Conservation (phyloP, 2,113 vertebrate genomes). For the Dipodomys spectabilis region DNA sequence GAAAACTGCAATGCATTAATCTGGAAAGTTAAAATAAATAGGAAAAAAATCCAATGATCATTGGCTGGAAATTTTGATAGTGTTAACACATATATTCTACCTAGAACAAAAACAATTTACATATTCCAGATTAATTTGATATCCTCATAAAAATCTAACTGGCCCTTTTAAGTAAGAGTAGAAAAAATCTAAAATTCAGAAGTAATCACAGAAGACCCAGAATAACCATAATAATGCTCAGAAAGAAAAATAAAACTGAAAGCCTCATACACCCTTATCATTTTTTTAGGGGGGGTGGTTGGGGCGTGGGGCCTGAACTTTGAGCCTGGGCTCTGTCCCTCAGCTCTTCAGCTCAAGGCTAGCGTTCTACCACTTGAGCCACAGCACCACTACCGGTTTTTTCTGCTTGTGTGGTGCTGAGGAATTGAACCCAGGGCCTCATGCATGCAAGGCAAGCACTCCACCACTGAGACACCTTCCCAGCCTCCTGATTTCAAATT, state of each 20-base stretch:
- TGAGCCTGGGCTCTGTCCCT: too few relatives aligned
- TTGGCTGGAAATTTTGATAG: background rate
- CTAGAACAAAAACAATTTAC: background rate
- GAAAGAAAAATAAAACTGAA: background rate
- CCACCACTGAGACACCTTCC: too few relatives aligned
- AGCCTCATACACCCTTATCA: background rate
- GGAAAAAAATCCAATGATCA: background rate
- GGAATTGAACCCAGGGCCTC: too few relatives aligned
- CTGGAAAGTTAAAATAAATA: too few relatives aligned
- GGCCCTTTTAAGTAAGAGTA: background rate
- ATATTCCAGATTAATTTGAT: background rate
- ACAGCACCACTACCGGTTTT: too few relatives aligned
- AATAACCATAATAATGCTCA: background rate
- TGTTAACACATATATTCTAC: background rate
- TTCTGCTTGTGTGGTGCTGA: too few relatives aligned
- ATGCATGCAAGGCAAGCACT: too few relatives aligned
- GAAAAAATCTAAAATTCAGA: background rate
- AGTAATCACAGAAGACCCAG: background rate
- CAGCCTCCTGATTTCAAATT: background rate
- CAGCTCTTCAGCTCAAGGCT: too few relatives aligned
- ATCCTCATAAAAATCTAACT: background rate
- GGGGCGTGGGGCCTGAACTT: too few relatives aligned
- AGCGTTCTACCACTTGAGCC: too few relatives aligned
- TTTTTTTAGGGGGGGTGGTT: too few relatives aligned
- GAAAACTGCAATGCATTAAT: background rate